These are phyloP conservation scores for Cryptocephalus moraei DNA, from an alignment of 2,888 invertebrate genomes.

Conservation along the genomic window DNA sequence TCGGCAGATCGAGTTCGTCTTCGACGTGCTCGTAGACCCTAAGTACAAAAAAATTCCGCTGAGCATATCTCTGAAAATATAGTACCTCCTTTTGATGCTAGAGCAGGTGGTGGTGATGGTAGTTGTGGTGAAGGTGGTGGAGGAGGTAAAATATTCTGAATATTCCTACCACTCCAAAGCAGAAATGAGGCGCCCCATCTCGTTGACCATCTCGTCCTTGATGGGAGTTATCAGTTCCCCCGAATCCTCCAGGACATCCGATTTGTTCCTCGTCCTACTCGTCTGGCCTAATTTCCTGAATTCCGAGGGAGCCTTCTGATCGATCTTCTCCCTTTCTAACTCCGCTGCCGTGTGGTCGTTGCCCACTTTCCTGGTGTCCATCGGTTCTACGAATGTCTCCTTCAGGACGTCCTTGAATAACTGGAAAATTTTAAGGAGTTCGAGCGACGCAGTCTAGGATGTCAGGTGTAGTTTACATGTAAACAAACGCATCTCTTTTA, in stretches of 20 bases:
- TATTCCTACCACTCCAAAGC: slow-evolving; percentile 39
- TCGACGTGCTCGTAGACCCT: slow-evolving; percentile 69
- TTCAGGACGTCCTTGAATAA: slow-evolving; percentile 44
- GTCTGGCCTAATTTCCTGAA: too few relatives aligned
- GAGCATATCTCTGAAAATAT: neutral
- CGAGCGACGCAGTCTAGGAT: neutral
- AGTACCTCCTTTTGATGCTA: neutral
- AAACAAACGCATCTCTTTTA: too few relatives aligned
- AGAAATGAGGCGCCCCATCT: slow-evolving; percentile 31
- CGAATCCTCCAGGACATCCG: neutral
- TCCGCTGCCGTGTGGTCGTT: neutral
- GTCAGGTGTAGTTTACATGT: too few relatives aligned
- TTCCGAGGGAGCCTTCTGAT: neutral
- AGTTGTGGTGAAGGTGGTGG: too few relatives aligned
- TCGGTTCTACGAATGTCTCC: slow-evolving; percentile 47
- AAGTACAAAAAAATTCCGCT: slow-evolving; percentile 5
- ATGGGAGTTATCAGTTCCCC: slow-evolving; percentile 14
- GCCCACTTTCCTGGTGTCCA: neutral
- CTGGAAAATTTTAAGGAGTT: slow-evolving; percentile 5
- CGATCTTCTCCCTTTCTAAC: neutral
- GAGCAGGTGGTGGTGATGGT: too few relatives aligned
- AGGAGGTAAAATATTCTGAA: neutral
- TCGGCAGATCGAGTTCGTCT: slow-evolving; percentile 58
- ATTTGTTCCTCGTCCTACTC: neutral
- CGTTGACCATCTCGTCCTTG: slow-evolving; percentile 38